Conservation (phyloP, 2,797 vertebrate species). For the Cynopterus sphinx region DNA sequence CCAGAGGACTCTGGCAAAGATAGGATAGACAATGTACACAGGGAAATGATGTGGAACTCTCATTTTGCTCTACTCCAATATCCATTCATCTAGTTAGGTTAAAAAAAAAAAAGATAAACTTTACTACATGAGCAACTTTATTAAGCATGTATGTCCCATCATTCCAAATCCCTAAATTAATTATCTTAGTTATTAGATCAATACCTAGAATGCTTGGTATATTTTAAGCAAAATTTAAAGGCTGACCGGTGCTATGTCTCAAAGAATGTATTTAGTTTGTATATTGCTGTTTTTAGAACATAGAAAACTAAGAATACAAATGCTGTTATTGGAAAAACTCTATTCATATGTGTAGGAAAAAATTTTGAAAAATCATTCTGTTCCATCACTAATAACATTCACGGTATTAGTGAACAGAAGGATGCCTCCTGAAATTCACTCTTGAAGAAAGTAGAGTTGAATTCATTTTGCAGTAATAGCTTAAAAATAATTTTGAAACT, state of each 20-base stretch:
- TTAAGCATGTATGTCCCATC: background rate
- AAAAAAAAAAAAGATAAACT: background rate
- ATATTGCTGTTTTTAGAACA: background rate
- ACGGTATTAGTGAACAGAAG: background rate
- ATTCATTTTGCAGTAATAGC: background rate
- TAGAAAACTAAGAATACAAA: background rate
- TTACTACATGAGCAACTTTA: background rate
- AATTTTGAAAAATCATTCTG: background rate
- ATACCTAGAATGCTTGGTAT: background rate
- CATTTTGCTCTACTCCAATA: background rate
- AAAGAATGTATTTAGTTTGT: background rate
- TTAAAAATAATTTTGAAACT: constrained; percentile 22
- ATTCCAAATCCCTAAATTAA: background rate
- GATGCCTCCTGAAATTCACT: background rate
- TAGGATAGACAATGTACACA: background rate
- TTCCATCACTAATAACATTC: background rate
- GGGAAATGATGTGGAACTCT: background rate
- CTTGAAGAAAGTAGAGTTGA: background rate
- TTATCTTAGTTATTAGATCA: background rate
- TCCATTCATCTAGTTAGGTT: background rate
- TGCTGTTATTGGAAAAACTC: background rate
- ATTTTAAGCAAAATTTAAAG: background rate
- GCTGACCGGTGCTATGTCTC: background rate
- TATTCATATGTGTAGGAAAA: background rate
- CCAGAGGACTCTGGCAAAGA: background rate